Percentiles rank a stretch among this genome's conserved stretches.
Conservation (phyloP, 1,140 invertebrate species). For the Leptoteleia sp. region DNA sequence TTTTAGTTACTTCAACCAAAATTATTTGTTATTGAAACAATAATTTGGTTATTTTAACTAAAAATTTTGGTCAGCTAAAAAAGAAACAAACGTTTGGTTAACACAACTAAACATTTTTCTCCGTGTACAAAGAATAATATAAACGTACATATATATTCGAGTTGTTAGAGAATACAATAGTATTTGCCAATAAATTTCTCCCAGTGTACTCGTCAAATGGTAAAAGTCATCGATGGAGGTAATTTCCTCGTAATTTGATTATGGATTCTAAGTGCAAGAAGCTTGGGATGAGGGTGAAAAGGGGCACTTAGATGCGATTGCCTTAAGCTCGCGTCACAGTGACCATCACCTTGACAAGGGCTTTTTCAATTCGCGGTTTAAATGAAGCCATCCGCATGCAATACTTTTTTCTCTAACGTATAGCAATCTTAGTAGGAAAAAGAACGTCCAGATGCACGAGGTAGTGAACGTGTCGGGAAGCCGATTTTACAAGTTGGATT, state of each 20-base stretch:
- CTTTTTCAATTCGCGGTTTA: slow-evolving; percentile 56
- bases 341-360: slow-evolving; percentile 45
- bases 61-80: no score
- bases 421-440: background rate
- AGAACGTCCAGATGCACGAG: slow-evolving; percentile 27
- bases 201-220: no score
- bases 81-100: no score
- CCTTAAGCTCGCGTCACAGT: slow-evolving; percentile 34
- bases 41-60: no score
- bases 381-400: slow-evolving; percentile 49
- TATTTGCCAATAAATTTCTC: no score
- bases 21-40: no score
- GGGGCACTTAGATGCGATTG: slow-evolving; percentile 1
- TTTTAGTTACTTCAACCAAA: no score
- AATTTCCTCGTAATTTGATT: slow-evolving; percentile 12
- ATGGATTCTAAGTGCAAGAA: background rate
- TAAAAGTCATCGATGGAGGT: no score
- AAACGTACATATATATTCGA: no score
- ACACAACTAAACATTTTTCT: no score
- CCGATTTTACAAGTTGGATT: slow-evolving; percentile 56
- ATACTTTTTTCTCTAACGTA: slow-evolving; percentile 12
- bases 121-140: no score
- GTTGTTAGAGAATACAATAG: no score
- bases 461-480: slow-evolving; percentile 51
- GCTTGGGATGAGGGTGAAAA: slow-evolving; percentile 8